Evolutionary conservation across 92 coral and sea anemone species (phyloP).

Genomic region (Zoanthus solanderi): DNA sequence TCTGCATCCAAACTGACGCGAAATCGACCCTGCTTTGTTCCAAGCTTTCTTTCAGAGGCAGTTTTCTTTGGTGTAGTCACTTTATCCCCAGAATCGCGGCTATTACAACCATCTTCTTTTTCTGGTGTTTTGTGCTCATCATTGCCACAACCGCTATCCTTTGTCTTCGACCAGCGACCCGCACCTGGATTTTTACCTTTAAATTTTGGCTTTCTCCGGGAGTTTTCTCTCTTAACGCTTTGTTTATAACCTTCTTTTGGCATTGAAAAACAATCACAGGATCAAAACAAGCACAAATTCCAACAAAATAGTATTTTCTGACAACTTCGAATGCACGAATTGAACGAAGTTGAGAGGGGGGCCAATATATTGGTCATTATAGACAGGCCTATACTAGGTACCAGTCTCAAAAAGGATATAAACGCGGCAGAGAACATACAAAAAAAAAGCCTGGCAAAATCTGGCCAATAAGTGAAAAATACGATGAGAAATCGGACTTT

Average conservation of each 20-base stretch:
- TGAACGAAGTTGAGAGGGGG: neutral
- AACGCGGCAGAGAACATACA: neutral
- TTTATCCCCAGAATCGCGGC: neutral
- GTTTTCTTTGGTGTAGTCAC: slow-evolving; percentile 23
- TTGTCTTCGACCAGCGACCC: neutral
- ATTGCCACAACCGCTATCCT: neutral
- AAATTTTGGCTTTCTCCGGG: neutral
- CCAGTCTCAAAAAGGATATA: slow-evolving; percentile 16
- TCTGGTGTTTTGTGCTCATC: neutral
- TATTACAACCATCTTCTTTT: neutral
- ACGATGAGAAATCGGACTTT: neutral
- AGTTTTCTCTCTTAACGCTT: neutral
- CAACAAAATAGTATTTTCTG: neutral
- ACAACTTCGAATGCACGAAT: neutral
- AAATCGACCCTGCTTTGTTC: slow-evolving; percentile 8
- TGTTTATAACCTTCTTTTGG: neutral
- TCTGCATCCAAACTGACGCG: neutral
- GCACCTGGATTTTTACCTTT: neutral
- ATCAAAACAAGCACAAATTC: neutral
- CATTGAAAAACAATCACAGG: neutral
- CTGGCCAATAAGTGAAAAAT: slow-evolving; percentile 2
- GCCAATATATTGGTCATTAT: slow-evolving; percentile 5
- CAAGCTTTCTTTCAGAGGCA: slow-evolving; percentile 26
- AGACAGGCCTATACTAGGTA: slow-evolving; percentile 10
- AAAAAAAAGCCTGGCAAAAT: slow-evolving; percentile 2